Evolutionary conservation across 2,888 invertebrate genomes (phyloP).

Genomic region (Limenitis arthemis): DNA sequence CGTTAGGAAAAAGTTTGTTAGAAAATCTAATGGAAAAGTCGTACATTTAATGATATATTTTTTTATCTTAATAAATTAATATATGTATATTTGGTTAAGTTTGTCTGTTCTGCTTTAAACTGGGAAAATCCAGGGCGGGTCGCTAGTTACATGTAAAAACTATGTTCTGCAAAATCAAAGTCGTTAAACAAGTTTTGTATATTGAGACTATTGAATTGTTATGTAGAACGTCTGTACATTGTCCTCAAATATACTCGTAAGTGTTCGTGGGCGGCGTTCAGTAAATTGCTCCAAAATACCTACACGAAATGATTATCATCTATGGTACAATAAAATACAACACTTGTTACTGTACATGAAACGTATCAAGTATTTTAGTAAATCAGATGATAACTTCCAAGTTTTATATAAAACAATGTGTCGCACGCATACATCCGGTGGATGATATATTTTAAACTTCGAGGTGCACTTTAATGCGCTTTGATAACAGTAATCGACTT

Average conservation of each 20-base stretch:
- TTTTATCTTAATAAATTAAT: no score
- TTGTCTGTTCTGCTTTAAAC: no score
- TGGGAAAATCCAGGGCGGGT: no score
- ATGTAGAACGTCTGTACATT: constrained; percentile 18
- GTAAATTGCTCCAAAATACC: constrained; percentile 57
- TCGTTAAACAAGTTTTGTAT: constrained; percentile 15
- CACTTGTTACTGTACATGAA: no score
- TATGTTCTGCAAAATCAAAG: constrained; percentile 5
- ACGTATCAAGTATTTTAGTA: neutral
- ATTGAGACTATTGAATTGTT: constrained; percentile 16
- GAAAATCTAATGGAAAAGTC: no score
- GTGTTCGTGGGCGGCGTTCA: constrained; percentile 44
- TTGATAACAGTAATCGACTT: constrained; percentile 16
- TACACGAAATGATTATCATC: constrained; percentile 59
- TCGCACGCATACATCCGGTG: constrained; percentile 40
- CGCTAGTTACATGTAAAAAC: neutral
- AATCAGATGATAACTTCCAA: neutral
- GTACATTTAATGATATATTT: no score
- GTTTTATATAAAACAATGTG: constrained; percentile 20
- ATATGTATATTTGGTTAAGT: no score
- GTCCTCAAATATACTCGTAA: constrained; percentile 24
- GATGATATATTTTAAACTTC: constrained; percentile 15
- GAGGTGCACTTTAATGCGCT: constrained; percentile 44
- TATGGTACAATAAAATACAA: constrained; percentile 58
- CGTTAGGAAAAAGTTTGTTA: no score